Base-by-base conservation (phyloP, 2,113 vertebrate species). In the Talpa occidentalis region DNA sequence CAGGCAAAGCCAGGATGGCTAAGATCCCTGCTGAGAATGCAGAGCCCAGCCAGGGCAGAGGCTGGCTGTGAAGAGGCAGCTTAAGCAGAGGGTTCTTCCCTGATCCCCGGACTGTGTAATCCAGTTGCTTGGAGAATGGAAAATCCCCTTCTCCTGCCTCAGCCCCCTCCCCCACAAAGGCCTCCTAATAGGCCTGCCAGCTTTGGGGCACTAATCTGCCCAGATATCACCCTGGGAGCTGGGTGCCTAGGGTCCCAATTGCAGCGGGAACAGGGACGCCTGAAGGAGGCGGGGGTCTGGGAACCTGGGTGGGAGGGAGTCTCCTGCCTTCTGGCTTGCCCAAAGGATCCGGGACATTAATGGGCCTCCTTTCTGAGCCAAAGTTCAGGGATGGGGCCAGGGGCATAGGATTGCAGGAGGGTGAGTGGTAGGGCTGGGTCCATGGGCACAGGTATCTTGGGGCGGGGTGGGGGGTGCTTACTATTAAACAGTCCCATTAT, bases 121-220 rank as follows among this genome's bases (percentile, higher is more conserved):
- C 93, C 94, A 95, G 94, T 96, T 93, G 94, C 94, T 94, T 26
- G 59, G 72, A 95, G 91, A 95, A 96, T 93, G 92, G 94, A 96
- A 97, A 97, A 97, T 97, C 94, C 93, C 87, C 66, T 78, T 93
- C 62, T 83, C 52, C 22, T 94, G 35, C n/a, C 30, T 30, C 32
- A 10, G 2, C 35, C 67, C 40, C 56, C 60, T 86, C 64, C 90
- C 73, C 90, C 30, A 81, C 95, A 95, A 93, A 88, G 81, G 80
- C 80, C 69, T 95, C 66, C 96, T 94, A 93, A 94, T 77, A 97
- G 84, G 79, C 88, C 94, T 96, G 91, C 93, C 85, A 77, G 94
- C 87, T 93, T 91, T 87, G 94, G 94, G 88, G 91, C 11, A 0
- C 87, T 97, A 80, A 95, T 96, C 95, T 95, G 76, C 92, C 76